Evolutionary conservation across 1,140 invertebrate genomes (phyloP).

Genomic region (Venturia canescens): DNA sequence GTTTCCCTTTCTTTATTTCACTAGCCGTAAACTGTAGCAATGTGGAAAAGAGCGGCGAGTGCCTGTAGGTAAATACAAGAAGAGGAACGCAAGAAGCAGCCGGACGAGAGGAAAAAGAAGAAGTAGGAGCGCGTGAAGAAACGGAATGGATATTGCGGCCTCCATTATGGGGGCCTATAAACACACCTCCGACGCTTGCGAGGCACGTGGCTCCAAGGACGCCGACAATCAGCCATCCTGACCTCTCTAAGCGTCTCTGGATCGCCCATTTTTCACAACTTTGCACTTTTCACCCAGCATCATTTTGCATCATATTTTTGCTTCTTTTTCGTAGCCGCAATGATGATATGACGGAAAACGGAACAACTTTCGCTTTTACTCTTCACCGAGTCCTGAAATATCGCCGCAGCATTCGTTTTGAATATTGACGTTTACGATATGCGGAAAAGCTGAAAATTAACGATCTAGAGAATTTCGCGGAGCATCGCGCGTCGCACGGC

Average conservation of each 20-base stretch:
- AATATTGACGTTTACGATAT: too few relatives aligned
- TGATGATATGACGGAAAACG: too few relatives aligned
- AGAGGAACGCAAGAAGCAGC: neutral
- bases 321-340: too few relatives aligned
- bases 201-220: slow-evolving; percentile 55
- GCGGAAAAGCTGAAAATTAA: too few relatives aligned
- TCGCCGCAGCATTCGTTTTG: slow-evolving; percentile 12
- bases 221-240: neutral
- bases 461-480: too few relatives aligned
- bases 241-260: neutral
- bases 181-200: slow-evolving; percentile 47
- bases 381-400: too few relatives aligned
- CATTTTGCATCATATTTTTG: neutral
- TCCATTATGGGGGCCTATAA: slow-evolving; percentile 55
- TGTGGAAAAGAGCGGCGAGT: neutral
- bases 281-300: neutral
- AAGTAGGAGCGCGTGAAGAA: slow-evolving; percentile 26
- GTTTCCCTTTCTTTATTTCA: slow-evolving; percentile 4
- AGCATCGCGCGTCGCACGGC: slow-evolving; percentile 49
- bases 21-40: slow-evolving; percentile 40
- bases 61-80: neutral
- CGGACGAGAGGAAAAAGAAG: slow-evolving; percentile 23
- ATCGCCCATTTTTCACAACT: neutral
- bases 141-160: slow-evolving; percentile 49
- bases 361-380: too few relatives aligned